Evolutionary conservation across 2,113 vertebrate species (phyloP).

Genomic region (Podarcis muralis): DNA sequence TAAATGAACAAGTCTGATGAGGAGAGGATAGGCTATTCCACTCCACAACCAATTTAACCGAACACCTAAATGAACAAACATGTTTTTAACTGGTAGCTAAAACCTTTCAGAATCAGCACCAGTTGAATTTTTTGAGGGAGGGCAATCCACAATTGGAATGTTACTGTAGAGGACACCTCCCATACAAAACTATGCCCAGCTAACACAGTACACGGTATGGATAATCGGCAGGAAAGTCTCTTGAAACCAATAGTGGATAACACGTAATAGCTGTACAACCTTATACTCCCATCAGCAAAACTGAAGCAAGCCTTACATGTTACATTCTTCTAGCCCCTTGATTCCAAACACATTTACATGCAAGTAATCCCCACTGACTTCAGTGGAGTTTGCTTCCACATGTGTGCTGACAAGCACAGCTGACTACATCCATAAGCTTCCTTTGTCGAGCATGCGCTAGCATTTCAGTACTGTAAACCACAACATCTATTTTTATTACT

Average conservation of each 20-base stretch:
- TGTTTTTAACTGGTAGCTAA: no score
- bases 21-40: no score
- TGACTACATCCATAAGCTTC: neutral
- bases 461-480: neutral
- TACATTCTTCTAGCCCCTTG: neutral
- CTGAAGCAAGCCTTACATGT: neutral
- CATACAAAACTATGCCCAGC: neutral
- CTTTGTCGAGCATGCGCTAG: neutral
- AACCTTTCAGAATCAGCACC: no score
- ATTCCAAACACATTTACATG: neutral
- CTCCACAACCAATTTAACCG: no score
- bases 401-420: neutral
- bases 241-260: neutral
- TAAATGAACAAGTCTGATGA: no score
- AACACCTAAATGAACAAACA: no score
- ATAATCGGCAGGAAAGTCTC: neutral
- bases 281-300: neutral
- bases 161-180: no score
- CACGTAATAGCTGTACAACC: neutral
- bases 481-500: neutral
- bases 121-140: no score
- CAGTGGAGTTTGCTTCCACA: neutral
- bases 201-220: neutral
- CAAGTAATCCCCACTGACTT: neutral
- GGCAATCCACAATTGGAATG: no score